Conservation (phyloP, 1,140 invertebrate species). For the Carcinoscorpius rotundicauda region DNA sequence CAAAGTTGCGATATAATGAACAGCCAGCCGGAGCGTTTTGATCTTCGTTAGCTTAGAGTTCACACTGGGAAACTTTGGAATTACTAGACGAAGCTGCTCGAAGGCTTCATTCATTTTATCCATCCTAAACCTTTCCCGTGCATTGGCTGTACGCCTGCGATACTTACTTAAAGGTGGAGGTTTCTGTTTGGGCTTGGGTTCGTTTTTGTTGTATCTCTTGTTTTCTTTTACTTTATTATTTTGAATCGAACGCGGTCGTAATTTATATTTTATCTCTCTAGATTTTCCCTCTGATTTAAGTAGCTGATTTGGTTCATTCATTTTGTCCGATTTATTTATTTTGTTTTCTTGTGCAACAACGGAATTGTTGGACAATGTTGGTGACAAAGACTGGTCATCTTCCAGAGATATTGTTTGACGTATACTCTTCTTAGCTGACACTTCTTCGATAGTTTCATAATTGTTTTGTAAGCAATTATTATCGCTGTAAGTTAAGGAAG, state of each 20-base stretch:
- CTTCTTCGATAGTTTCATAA: too few species aligned
- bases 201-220: slow-evolving; percentile 27
- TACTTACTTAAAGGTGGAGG: slow-evolving; percentile 78
- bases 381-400: too few species aligned
- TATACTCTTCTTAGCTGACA: too few species aligned
- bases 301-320: too few species aligned
- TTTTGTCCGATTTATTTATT: too few species aligned
- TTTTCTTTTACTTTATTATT: slow-evolving; percentile 39
- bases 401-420: too few species aligned
- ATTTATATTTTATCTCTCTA: slow-evolving; percentile 34
- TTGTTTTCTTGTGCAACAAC: too few species aligned
- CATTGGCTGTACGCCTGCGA: slow-evolving; percentile 75
- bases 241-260: slow-evolving; percentile 39
- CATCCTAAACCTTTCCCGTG: slow-evolving; percentile 70
- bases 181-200: slow-evolving; percentile 52
- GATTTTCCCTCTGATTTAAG: too few species aligned
- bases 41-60: slow-evolving; percentile 75
- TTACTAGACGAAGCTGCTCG: slow-evolving; percentile 56
- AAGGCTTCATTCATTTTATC: slow-evolving; percentile 75
- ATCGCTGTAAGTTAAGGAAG: too few species aligned
- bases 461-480: too few species aligned
- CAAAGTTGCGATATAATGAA: slow-evolving; percentile 67
- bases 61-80: slow-evolving; percentile 43
- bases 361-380: too few species aligned
- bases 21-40: slow-evolving; percentile 67